A percentile compares a stretch with the other conserved stretches of the same genome.
Evolutionary conservation across 2,888 invertebrate species (phyloP).

Genomic region (Protonemura montana): DNA sequence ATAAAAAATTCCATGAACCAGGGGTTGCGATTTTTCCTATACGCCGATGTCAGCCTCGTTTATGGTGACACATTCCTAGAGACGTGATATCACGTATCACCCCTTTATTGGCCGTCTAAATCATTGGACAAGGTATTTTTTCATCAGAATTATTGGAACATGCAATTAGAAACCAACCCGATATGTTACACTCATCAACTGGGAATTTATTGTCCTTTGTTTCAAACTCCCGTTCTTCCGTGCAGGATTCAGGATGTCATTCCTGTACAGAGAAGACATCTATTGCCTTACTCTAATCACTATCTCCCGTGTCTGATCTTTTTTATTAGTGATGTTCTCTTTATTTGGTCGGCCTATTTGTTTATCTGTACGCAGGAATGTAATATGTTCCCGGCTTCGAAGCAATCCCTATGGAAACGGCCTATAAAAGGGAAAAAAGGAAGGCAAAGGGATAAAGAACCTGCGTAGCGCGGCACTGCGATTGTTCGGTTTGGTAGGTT

Average conservation of each 20-base stretch:
- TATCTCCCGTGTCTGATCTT: slow-evolving; percentile 36
- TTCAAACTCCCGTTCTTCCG: background rate
- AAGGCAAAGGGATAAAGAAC: slow-evolving; percentile 26
- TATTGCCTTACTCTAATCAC: slow-evolving; percentile 39
- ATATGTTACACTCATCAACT: background rate
- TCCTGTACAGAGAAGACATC: background rate
- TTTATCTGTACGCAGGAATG: slow-evolving; percentile 41
- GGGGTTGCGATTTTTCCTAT: background rate
- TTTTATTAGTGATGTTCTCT: slow-evolving; percentile 35
- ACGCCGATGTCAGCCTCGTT: background rate
- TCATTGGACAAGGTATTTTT: slow-evolving; percentile 23
- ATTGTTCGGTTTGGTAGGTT: background rate
- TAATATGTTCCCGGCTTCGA: slow-evolving; percentile 32
- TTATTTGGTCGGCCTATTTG: slow-evolving; percentile 38
- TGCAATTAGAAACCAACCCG: slow-evolving; percentile 25
- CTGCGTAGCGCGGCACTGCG: background rate
- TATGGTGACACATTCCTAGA: background rate
- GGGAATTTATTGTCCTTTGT: slow-evolving; percentile 37
- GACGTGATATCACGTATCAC: background rate
- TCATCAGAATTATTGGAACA: slow-evolving; percentile 15
- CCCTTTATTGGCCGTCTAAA: background rate
- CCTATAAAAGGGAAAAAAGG: slow-evolving; percentile 9
- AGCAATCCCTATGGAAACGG: slow-evolving; percentile 19
- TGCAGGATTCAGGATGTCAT: background rate
- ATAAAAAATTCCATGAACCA: background rate